Conservation (phyloP, 1,140 invertebrate species). For the Drosophila tani region DNA sequence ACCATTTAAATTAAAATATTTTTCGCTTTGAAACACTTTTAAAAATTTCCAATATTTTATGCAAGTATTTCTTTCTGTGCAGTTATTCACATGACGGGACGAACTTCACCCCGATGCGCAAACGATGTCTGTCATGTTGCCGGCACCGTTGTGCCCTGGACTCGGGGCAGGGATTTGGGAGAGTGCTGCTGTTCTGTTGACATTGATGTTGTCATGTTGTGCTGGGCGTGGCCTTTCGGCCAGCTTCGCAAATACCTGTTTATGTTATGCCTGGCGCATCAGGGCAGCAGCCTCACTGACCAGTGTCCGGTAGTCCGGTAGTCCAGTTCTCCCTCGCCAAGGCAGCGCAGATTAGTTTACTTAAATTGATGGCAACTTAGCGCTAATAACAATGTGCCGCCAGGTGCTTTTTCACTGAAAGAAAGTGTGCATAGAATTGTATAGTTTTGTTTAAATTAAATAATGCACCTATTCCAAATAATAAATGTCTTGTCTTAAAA, state of each 20-base stretch:
- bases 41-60: too few species aligned
- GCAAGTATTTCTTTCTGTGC: background rate
- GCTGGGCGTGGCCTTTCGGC: constrained; percentile 61
- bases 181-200: constrained; percentile 57
- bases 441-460: background rate
- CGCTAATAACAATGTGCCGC: constrained; percentile 67
- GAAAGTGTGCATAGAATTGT: constrained; percentile 7
- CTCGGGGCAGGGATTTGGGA: constrained; percentile 50
- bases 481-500: background rate
- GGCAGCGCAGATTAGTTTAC: constrained; percentile 76
- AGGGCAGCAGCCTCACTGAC: constrained; percentile 26
- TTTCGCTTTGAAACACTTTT: too few species aligned
- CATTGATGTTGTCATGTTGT: constrained; percentile 68
- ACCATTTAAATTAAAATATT: too few species aligned
- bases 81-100: background rate
- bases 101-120: constrained; percentile 12
- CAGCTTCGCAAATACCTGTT: constrained; percentile 74
- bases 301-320: constrained; percentile 7
- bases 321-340: constrained; percentile 10
- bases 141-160: constrained; percentile 12
- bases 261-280: constrained; percentile 68
- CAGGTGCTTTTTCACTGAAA: constrained; percentile 27
- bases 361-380: constrained; percentile 82
- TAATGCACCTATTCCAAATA: too few species aligned
- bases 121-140: constrained; percentile 49